Percentiles rank a stretch among this genome's conserved stretches.
Evolutionary conservation across 1,140 invertebrate genomes (phyloP).

Genomic region (Carposina sasakii): DNA sequence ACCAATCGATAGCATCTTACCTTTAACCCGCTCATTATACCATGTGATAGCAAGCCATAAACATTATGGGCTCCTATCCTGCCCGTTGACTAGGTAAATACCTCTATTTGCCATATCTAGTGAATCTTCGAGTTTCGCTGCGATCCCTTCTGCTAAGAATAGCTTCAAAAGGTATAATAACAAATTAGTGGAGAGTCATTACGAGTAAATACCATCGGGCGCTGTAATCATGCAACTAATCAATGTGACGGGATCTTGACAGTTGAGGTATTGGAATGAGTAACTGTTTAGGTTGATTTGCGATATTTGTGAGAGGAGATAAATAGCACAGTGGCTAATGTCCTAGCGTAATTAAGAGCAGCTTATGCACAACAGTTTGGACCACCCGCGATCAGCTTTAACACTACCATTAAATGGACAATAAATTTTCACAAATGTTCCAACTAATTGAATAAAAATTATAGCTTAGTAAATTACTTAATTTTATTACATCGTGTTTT

Average conservation of each 20-base stretch:
- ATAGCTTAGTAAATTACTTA: too few species aligned
- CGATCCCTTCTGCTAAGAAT: not conserved
- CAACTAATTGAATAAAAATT: too few species aligned
- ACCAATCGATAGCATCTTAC: slow-evolving; percentile 34
- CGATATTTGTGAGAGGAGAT: too few species aligned
- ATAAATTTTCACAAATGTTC: too few species aligned
- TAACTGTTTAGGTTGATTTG: too few species aligned
- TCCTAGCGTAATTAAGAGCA: slow-evolving; percentile 24
- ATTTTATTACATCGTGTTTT: too few species aligned
- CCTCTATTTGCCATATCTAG: slow-evolving; percentile 25
- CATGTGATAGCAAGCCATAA: slow-evolving; percentile 9
- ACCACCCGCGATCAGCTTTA: slow-evolving; percentile 25
- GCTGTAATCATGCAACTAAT: slow-evolving; percentile 9
- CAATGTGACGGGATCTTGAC: slow-evolving; percentile 26
- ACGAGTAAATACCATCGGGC: slow-evolving; percentile 24
- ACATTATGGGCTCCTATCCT: slow-evolving; percentile 6
- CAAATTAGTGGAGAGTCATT: slow-evolving; percentile 37
- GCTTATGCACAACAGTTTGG: slow-evolving; percentile 16
- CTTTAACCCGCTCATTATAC: slow-evolving; percentile 41
- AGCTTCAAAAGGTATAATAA: slow-evolving; percentile 21
- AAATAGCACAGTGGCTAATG: slow-evolving; percentile 39
- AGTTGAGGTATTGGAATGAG: slow-evolving; percentile 32
- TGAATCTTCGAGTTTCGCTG: slow-evolving; percentile 17
- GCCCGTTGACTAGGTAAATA: slow-evolving; percentile 13
- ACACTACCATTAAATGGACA: too few species aligned